Conservation (phyloP, 2,113 vertebrate genomes). For the Eulemur macaco region DNA sequence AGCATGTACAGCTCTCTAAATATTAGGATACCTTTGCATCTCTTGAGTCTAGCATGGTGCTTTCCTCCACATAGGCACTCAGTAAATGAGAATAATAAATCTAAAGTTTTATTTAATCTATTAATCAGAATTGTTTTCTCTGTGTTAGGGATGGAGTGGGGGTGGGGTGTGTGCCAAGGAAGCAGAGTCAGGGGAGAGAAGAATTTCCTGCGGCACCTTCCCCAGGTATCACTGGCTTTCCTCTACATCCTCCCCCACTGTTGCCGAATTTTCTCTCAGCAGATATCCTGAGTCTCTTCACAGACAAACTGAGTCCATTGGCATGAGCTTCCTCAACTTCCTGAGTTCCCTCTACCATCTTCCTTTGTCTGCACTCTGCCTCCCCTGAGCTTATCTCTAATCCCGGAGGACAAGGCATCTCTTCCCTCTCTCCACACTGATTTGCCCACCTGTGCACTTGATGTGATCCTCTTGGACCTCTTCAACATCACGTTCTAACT, state of each 20-base stretch:
- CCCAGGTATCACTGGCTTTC: not conserved
- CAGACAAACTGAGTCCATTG: not conserved
- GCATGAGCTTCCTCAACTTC: not conserved
- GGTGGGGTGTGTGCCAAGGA: not conserved
- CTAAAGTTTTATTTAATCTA: not conserved
- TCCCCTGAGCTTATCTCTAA: not conserved
- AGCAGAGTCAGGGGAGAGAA: not conserved
- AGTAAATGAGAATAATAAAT: not conserved
- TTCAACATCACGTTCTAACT: not conserved
- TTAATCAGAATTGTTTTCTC: not conserved
- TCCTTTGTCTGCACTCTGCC: not conserved
- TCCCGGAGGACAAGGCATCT: not conserved
- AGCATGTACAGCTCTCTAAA: not conserved
- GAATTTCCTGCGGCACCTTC: not conserved
- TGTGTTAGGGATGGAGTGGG: not conserved
- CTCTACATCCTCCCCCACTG: not conserved
- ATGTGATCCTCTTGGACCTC: not conserved
- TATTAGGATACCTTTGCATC: not conserved
- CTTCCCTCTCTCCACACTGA: not conserved
- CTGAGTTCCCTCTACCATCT: not conserved
- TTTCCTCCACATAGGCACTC: not conserved
- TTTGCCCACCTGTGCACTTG: not conserved
- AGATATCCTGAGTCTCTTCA: not conserved
- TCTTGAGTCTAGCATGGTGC: not conserved
- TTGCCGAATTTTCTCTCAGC: not conserved